Base-by-base conservation (phyloP, 2,113 vertebrate species). In the Garra rufa region DNA sequence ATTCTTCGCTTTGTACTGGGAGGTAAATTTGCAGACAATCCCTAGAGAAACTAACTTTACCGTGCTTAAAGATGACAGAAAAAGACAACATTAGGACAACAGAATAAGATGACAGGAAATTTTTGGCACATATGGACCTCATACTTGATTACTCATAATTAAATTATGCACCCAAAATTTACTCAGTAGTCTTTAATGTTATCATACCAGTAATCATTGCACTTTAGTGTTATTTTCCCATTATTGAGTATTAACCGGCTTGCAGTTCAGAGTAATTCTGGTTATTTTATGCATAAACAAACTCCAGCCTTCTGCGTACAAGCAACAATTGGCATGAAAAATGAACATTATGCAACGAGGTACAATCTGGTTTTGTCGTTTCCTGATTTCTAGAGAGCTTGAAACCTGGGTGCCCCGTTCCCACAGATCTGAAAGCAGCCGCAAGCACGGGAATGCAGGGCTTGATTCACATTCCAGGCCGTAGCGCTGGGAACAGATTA, bases 401-500 rank as follows among this genome's bases (percentile, higher is more conserved):
- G 9, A 67, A 34, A 17, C 63, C 61, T 1, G 65, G 30, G 65
- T 19, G 34, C 41, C 75, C 73, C 38, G 6, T 46, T 50, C 19
- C 63, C 28, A 65, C 44, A 48, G 61, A 83, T 82, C 41, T 65
- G 30, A 67, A 38, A 14, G 46, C 26, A 52, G 30, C 13, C 21
- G 71, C 70, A 43, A 30, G 59, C 44, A 28, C 11, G 28, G 70
- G 74, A 83, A 48, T 28, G 55, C 46, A 26, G 69, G 3, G 26
- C 14, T 48, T 63, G 34, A 77, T 48, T 67, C 73, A 75, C 85
- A 69, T 57, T 76, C 85, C 85, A 59, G 41, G 41, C 11, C 65
- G 65, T 57, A 13, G 50, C 15, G 52, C 79, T 19, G 71, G 59
- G 41, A 63, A 76, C 83, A 28, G 80, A 83, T 83, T 78, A 83